Evolutionary conservation across 2,797 vertebrate species (phyloP).

Genomic region (Craterocephalus amniculus): DNA sequence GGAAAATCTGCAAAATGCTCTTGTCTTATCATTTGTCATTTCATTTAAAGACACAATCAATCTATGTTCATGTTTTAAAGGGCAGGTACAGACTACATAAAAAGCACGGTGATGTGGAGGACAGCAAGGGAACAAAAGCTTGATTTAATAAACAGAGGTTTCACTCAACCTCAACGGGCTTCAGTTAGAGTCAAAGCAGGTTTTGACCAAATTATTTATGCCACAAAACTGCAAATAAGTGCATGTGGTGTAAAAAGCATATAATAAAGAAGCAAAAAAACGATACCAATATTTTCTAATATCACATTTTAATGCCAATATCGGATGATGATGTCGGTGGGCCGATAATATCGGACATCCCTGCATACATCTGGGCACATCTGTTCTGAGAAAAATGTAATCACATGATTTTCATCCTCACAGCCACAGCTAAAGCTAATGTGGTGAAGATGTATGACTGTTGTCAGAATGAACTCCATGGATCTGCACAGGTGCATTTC

Average conservation of each 20-base stretch:
- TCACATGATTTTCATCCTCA: background rate
- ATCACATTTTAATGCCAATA: no score
- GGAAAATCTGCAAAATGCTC: background rate
- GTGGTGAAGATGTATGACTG: slow-evolving; percentile 11
- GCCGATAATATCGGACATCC: no score
- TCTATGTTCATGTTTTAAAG: background rate
- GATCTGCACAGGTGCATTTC: slow-evolving; percentile 4
- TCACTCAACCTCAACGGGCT: no score
- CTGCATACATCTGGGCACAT: background rate
- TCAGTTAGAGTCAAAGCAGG: no score
- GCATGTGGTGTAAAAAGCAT: no score
- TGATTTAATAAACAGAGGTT: background rate
- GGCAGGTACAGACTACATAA: background rate
- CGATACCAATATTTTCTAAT: no score
- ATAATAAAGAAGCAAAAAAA: no score
- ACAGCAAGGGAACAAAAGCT: background rate
- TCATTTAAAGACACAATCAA: no score
- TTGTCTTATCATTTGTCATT: no score
- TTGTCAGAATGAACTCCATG: slow-evolving; percentile 13
- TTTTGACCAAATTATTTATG: no score
- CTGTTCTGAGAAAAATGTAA: background rate
- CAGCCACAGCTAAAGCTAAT: background rate
- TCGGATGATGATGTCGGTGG: no score
- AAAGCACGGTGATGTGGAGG: background rate
- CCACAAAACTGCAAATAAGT: no score